Evolutionary conservation across 1,140 invertebrate species (phyloP).

Genomic region (Drosophila erecta): DNA sequence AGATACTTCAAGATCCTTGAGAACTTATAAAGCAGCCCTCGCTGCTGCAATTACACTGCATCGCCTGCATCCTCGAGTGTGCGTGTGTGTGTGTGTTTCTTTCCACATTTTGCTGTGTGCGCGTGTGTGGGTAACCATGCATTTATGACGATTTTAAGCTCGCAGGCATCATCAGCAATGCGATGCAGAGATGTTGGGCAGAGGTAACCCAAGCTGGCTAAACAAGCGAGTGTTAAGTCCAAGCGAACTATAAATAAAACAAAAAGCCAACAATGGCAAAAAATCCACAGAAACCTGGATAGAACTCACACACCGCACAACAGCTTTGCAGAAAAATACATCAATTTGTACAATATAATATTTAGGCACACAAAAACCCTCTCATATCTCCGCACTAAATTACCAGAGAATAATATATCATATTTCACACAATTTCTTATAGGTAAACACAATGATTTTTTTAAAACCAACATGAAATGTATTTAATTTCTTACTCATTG

Average conservation of each 20-base stretch:
- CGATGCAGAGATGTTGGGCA: slow-evolving; percentile 1
- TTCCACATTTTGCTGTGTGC: slow-evolving; percentile 9
- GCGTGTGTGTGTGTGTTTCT: neutral
- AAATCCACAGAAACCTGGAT: slow-evolving; percentile 23
- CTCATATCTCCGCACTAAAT: too few relatives aligned
- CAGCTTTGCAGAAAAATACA: neutral
- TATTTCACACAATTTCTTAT: too few relatives aligned
- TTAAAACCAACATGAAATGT: too few relatives aligned
- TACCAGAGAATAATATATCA: too few relatives aligned
- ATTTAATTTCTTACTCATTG: too few relatives aligned
- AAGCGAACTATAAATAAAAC: slow-evolving; percentile 81
- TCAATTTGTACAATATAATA: too few relatives aligned
- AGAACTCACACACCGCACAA: neutral
- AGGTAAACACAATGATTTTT: too few relatives aligned
- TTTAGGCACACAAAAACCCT: neutral
- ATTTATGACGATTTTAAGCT: slow-evolving; percentile 80
- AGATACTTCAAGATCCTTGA: slow-evolving; percentile 19
- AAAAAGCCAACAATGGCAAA: slow-evolving; percentile 67
- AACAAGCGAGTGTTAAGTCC: slow-evolving; percentile 67
- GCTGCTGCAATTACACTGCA: slow-evolving; percentile 43
- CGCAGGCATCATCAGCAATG: slow-evolving; percentile 66
- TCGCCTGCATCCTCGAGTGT: slow-evolving; percentile 28
- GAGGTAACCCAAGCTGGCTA: slow-evolving; percentile 30
- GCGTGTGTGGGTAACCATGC: slow-evolving; percentile 68
- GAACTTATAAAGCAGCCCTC: slow-evolving; percentile 31